Conservation (phyloP, 1,140 invertebrate species). For the Diabrotica undecimpunctata region DNA sequence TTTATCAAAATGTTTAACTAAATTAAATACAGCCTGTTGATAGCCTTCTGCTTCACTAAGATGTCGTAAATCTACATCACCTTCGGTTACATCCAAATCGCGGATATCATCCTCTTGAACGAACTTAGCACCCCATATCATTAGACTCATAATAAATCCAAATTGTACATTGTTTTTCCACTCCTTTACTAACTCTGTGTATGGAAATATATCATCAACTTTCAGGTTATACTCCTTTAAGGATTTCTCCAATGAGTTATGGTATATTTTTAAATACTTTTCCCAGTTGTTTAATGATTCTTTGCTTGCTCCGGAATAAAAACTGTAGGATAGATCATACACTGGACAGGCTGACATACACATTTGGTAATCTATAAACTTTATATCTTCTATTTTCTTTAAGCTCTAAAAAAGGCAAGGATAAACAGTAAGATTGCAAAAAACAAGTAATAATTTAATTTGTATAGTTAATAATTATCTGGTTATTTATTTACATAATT, state of each 20-base stretch:
- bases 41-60: neutral
- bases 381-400: conserved; percentile 18
- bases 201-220: neutral
- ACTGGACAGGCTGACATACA: conserved; percentile 54
- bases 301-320: conserved; percentile 43
- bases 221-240: conserved; percentile 10
- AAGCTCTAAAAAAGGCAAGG: conserved; percentile 1
- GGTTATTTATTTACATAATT: too few species aligned
- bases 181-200: neutral
- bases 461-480: too few species aligned
- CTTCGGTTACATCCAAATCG: neutral
- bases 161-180: neutral
- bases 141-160: neutral
- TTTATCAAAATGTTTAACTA: neutral
- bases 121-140: neutral
- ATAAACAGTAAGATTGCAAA: neutral
- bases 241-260: conserved; percentile 7
- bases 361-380: conserved; percentile 57
- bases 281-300: conserved; percentile 3
- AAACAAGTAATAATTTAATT: conserved; percentile 1
- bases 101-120: neutral
- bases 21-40: neutral
- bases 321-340: conserved; percentile 55
- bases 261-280: conserved; percentile 13
- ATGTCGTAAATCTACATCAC: neutral